These are phyloP conservation scores for Hydractinia echinata DNA, from an alignment of 30 jellyfish, hydroid and myxozoan genomes.

Conservation along the genomic window DNA sequence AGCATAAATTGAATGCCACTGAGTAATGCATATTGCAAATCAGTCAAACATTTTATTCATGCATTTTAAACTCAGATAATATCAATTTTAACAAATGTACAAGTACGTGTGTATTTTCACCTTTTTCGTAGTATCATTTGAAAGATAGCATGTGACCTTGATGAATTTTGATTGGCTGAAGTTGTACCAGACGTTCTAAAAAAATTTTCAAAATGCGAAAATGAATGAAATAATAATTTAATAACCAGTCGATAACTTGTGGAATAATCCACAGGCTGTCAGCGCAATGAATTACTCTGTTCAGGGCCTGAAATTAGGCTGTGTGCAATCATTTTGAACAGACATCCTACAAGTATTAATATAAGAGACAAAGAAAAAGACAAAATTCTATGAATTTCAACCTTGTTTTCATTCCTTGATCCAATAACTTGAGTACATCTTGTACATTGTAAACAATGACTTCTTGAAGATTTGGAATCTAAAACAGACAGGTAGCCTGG, in stretches of 20 bases:
- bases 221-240: not conserved
- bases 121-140: conserved; percentile 78
- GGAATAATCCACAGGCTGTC: no score
- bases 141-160: conserved; percentile 93
- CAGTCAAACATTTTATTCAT: no score
- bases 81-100: not conserved
- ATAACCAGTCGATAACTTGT: not conserved
- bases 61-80: no score
- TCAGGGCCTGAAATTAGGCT: not conserved
- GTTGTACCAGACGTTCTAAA: conserved; percentile 93
- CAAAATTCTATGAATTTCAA: not conserved
- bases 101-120: conserved; percentile 25
- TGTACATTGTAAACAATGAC: conserved; percentile 58
- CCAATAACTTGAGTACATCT: conserved; percentile 69
- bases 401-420: conserved; percentile 94
- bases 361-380: no score
- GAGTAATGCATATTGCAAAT: no score
- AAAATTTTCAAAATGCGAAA: not conserved
- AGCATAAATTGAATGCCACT: no score
- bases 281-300: not conserved
- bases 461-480: conserved; percentile 53
- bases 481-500: not conserved
- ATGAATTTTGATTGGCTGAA: conserved; percentile 89
- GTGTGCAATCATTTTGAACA: not conserved
- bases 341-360: no score